Conservation (phyloP, 2,113 vertebrate genomes). For the Lonchura striata region DNA sequence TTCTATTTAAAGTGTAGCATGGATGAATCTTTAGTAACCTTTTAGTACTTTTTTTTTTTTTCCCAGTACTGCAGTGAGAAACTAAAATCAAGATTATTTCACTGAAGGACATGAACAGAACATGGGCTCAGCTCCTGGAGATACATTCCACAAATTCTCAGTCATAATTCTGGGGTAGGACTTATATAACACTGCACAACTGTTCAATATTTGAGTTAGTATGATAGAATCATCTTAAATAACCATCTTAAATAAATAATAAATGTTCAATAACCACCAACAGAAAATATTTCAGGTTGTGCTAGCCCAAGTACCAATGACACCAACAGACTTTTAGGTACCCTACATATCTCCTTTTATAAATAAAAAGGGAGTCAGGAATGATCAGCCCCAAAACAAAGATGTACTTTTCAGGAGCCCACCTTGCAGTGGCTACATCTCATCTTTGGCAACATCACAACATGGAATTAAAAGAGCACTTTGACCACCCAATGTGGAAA, state of each 20-base stretch:
- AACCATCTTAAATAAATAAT: no score
- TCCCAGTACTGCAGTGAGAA: neutral
- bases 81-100: neutral
- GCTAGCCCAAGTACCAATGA: neutral
- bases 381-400: neutral
- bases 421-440: neutral
- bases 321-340: neutral
- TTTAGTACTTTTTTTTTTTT: neutral
- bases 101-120: neutral
- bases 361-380: neutral
- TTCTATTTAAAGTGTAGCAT: neutral
- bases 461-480: neutral
- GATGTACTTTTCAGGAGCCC: neutral
- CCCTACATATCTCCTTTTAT: neutral
- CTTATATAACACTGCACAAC: neutral
- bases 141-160: neutral
- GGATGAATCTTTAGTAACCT: neutral
- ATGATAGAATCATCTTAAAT: neutral
- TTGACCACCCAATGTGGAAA: neutral
- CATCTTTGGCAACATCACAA: neutral
- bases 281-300: neutral
- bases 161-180: neutral
- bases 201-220: neutral
- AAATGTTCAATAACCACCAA: neutral
- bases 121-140: neutral